A percentile compares a stretch with the other conserved stretches of the same genome.
Evolutionary conservation across 2,113 vertebrate species (phyloP).

Genomic region (Otus sunia): DNA sequence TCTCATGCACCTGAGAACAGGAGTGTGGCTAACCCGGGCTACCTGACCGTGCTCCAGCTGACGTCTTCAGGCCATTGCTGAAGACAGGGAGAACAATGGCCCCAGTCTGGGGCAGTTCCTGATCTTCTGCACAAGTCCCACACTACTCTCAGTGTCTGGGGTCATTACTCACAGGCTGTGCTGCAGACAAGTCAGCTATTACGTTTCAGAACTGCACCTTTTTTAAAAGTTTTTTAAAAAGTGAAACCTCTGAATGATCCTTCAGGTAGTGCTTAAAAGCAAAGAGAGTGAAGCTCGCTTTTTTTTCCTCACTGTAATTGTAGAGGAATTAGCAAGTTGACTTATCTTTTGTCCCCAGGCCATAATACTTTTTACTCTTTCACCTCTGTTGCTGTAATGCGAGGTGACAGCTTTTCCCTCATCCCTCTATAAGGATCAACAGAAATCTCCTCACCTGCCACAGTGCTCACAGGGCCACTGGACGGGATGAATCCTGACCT

Average conservation of each 20-base stretch:
- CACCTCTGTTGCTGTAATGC: not conserved
- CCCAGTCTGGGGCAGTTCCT: not conserved
- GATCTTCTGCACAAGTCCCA: not conserved
- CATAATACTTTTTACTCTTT: not conserved
- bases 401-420: not conserved
- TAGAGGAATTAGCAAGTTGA: not conserved
- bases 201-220: not conserved
- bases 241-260: not conserved
- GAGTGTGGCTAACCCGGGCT: not conserved
- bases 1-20: not conserved
- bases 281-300: not conserved
- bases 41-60: fast-evolving
- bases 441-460: not conserved
- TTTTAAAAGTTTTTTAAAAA: not conserved
- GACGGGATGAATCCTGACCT: not conserved
- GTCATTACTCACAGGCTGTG: not conserved
- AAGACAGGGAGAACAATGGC: fast-evolving
- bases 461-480: not conserved
- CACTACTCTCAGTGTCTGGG: fast-evolving
- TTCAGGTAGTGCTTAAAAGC: not conserved
- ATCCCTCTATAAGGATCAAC: not conserved
- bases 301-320: not conserved
- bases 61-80: fast-evolving
- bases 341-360: not conserved
- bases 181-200: not conserved